Conservation (phyloP, 2,888 invertebrate species). For the Drosophila merina region DNA sequence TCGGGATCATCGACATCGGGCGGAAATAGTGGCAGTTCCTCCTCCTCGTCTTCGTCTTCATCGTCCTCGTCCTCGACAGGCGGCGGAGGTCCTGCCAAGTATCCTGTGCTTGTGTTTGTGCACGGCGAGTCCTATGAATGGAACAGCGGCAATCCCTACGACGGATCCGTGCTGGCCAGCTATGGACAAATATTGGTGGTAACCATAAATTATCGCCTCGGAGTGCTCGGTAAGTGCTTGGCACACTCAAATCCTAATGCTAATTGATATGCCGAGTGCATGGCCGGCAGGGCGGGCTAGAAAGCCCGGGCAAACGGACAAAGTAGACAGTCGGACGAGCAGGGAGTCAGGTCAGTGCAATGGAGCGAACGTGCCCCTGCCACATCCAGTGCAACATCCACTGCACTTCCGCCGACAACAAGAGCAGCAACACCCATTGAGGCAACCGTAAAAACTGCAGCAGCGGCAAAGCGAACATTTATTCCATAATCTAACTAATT, state of each 20-base stretch:
- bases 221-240: slow-evolving; percentile 89
- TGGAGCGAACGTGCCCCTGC: slow-evolving; percentile 52
- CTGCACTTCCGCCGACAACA: slow-evolving; percentile 56
- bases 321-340: background rate
- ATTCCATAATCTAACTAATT: slow-evolving; percentile 65
- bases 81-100: slow-evolving; percentile 85
- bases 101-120: slow-evolving; percentile 96
- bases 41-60: slow-evolving; percentile 85
- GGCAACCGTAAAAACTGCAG: slow-evolving; percentile 36
- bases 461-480: slow-evolving; percentile 33
- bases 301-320: background rate
- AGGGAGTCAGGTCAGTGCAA: slow-evolving; percentile 46
- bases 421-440: slow-evolving; percentile 29
- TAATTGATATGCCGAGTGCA: slow-evolving; percentile 70
- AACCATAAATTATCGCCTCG: slow-evolving; percentile 93
- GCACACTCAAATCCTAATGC: slow-evolving; percentile 60
- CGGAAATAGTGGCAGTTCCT: slow-evolving; percentile 51
- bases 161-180: slow-evolving; percentile 97
- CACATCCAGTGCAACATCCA: slow-evolving; percentile 30
- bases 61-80: slow-evolving; percentile 60
- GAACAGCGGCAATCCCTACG: slow-evolving; percentile 99
- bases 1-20: slow-evolving; percentile 34
- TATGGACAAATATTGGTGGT: slow-evolving; percentile 95
- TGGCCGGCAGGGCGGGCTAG: slow-evolving; percentile 23
- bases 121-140: slow-evolving; percentile 98